phyloP scores from a whole-genome alignment of 2,888 invertebrate genomes.

The Cotesia congregata region DNA sequence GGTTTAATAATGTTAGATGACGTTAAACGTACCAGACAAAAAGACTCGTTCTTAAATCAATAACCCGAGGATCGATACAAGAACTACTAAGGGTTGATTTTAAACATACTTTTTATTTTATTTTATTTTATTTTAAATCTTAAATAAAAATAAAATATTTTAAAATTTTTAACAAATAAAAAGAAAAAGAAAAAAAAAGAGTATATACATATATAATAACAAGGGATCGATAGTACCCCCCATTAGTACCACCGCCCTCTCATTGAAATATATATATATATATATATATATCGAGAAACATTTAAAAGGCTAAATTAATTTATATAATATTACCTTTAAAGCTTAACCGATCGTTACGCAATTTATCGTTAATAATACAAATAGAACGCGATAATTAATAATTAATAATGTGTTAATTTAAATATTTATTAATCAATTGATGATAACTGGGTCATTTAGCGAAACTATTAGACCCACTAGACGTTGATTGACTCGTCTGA shows the following conservation, averaged over 20 bases:
- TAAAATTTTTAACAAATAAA: neutral
- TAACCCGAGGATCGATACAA: neutral
- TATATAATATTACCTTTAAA: neutral
- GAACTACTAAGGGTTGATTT: neutral
- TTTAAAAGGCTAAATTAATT: conserved; percentile 13
- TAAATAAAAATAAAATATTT: neutral
- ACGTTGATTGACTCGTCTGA: neutral
- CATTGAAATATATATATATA: neutral
- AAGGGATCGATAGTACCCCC: neutral
- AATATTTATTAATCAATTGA: conserved; percentile 10
- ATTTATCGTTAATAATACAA: neutral
- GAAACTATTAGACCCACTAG: neutral
- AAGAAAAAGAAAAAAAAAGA: neutral
- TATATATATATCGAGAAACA: conserved; percentile 26
- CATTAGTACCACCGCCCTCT: neutral
- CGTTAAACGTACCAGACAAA: neutral
- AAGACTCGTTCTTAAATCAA: neutral
- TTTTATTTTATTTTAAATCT: neutral
- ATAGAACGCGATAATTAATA: conserved; percentile 27
- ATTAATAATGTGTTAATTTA: conserved; percentile 18
- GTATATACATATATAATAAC: neutral
- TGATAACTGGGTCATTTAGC: neutral
- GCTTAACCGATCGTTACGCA: neutral
- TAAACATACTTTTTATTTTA: neutral
- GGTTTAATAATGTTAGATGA: neutral